Percentiles rank a stretch among this genome's conserved stretches.
Conservation (phyloP, 2,797 vertebrate species). For the Sus cebifrons region DNA sequence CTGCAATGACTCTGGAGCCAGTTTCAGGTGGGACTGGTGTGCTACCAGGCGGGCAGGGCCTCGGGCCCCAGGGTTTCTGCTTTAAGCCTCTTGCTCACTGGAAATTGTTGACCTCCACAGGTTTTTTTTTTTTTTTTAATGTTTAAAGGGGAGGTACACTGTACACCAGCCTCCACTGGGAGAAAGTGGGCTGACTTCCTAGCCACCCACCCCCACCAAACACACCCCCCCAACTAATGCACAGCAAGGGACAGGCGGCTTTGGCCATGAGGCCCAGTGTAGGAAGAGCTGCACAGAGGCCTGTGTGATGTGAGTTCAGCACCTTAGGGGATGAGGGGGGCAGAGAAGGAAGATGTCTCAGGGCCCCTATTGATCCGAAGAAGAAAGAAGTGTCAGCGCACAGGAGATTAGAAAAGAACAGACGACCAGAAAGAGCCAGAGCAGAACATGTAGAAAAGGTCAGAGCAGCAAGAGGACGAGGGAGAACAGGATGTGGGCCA, state of each 20-base stretch:
- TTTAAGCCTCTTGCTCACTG: not conserved
- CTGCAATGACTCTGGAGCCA: not conserved
- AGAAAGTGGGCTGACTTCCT: not conserved
- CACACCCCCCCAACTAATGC: not conserved
- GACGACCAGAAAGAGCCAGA: not conserved
- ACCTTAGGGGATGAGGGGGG: not conserved
- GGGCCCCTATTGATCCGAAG: not conserved
- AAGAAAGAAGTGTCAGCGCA: not conserved
- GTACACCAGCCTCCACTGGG: not conserved
- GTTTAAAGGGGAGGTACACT: no score
- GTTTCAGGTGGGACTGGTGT: not conserved
- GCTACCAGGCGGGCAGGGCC: not conserved
- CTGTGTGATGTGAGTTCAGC: not conserved
- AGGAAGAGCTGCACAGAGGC: not conserved
- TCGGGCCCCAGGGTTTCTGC: not conserved
- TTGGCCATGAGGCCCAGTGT: not conserved
- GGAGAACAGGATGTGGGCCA: not conserved
- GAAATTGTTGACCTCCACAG: no score
- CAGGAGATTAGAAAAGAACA: not conserved
- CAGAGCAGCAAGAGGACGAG: not conserved
- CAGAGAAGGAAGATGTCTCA: not conserved
- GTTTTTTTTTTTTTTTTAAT: no score
- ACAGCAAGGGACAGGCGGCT: not conserved
- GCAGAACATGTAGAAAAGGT: not conserved
- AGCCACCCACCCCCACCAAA: not conserved